Evolutionary conservation across 1,140 invertebrate species (phyloP), one percentile per base, ranked within the genome.

Genomic region (Bombus haemorrhoidalis): DNA sequence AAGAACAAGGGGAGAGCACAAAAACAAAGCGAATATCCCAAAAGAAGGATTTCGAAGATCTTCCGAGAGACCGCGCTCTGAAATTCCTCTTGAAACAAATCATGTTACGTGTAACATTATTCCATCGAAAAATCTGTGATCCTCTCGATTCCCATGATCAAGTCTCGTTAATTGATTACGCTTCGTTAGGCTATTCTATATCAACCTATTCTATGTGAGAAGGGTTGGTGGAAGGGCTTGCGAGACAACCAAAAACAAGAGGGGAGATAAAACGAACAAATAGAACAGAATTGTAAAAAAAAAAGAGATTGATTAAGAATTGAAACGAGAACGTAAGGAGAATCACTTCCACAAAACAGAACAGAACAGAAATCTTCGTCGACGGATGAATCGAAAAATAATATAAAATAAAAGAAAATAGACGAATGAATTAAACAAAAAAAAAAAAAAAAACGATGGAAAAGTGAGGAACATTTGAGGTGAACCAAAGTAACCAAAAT

Each of bases 161-260:
- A 32, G n/a, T 83, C 43, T 37, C 83, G 87, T 91, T 90, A 86
- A 90, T 88, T 62, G 28, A 62, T 62, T 62, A 28, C 32, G 25
- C 25, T 69, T 91, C 76, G 83, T 88, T 91, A 91, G 75, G n/a
- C 90, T 90, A 91, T 6, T 86, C 83, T 91, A 86, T 84, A 13
- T 66, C 75, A 41, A 77, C 90, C 90, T 90, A 91, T 72, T 91
- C 90, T 91, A 91, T 88, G 84, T 90, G 74, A 90, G 83, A 90
- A 32, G 85, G 86, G 86, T 88, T 88, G 89, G 89, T 86, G 89
- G 18, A 86, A 81, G 83, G 86, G 83, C 83, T 90, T 81, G 83
- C 86, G 89, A 86, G 76, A 88, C 83, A 80, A 80, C 80, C 39
- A 66, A 79, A 72, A 86, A 80, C 57, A 85, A 72, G 59, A 74